Evolutionary conservation across 2,888 invertebrate species (phyloP), one percentile per base, ranked within the genome.

Genomic region (Anodontia alba): DNA sequence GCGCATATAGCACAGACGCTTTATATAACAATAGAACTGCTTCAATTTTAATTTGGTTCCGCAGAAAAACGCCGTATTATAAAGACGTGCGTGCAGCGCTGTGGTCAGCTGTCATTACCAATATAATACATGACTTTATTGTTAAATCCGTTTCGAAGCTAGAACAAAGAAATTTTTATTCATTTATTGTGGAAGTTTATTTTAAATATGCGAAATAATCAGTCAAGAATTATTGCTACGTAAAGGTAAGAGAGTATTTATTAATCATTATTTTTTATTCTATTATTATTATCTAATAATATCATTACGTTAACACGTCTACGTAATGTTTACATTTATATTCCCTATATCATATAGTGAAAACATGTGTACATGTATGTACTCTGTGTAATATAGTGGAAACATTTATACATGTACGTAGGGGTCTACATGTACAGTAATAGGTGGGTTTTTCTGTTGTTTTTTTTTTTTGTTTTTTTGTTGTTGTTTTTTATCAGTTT

Each of bases 1-100:
- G 76, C 33, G 70, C 49, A 51, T 33, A 73, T 69, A 73, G 82
- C 79, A 83, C 73, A 71, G 51, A 67, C 67, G 69, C 54, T 23
- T 71, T 72, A 72, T 72, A 72, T 72, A 72, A 72, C 72, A 72
- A 72, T 54, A 57, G 72, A 31, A n/a, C 70, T 70, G 43, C 46
- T 46, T 46, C 31, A 70, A 70, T 46, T 70, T 70, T 49, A 70
- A 70, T 46, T 70, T 38, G 31, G 46, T 70, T 70, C 49, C 33
- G 46, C 20, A 70, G 70, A 70, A 70, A 46, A 20, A 31, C 31
- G 46, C 43, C 49, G 70, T 23, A 17, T 33, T 38, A 38, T 33
- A 31, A 66, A 66, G 66, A 66, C 66, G 68, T 70, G 70, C 43
- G 20, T 29, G 70, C 46, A 26, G 70, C 17, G 62, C 31, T 15